phyloP scores from a whole-genome alignment of 2,797 vertebrate genomes.

The Acipenser oxyrinchus region DNA sequence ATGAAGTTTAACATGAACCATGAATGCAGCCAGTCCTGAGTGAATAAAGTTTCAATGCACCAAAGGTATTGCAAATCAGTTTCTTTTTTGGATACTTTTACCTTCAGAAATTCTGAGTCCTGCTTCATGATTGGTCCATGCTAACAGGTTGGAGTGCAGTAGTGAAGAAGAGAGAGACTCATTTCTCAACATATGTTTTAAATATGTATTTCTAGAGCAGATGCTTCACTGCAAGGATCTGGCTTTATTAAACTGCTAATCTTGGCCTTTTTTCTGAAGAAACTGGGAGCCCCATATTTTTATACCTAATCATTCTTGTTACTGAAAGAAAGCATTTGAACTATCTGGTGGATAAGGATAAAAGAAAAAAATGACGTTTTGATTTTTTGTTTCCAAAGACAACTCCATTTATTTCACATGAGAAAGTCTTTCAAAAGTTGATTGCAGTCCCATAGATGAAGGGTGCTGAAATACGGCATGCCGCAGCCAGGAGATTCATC shows the following conservation, averaged over 20 bases:
- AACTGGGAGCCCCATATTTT: slow-evolving; percentile 18
- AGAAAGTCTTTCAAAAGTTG: background rate
- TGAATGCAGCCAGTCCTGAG: too few relatives aligned
- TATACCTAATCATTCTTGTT: slow-evolving; percentile 35
- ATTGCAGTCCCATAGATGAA: background rate
- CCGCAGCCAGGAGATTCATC: background rate
- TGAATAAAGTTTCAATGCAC: too few relatives aligned
- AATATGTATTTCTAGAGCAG: slow-evolving; percentile 25
- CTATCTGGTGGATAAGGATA: slow-evolving; percentile 19
- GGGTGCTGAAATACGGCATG: too few relatives aligned
- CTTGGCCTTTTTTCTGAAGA: background rate
- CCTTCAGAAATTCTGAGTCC: too few relatives aligned
- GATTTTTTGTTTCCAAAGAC: slow-evolving; percentile 20
- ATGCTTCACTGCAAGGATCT: background rate
- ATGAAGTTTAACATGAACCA: too few relatives aligned
- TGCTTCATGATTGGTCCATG: too few relatives aligned
- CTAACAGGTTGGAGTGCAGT: slow-evolving; percentile 32
- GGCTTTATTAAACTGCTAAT: background rate
- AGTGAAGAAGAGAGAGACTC: slow-evolving; percentile 35
- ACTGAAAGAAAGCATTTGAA: slow-evolving; percentile 14
- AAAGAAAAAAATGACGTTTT: slow-evolving; percentile 29
- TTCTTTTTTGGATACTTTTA: too few relatives aligned
- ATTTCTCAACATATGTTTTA: slow-evolving; percentile 46
- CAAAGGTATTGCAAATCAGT: too few relatives aligned
- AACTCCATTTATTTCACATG: background rate